Base-by-base conservation (phyloP, 1,140 invertebrate genomes). In the Pseudomyrmex concolor region DNA sequence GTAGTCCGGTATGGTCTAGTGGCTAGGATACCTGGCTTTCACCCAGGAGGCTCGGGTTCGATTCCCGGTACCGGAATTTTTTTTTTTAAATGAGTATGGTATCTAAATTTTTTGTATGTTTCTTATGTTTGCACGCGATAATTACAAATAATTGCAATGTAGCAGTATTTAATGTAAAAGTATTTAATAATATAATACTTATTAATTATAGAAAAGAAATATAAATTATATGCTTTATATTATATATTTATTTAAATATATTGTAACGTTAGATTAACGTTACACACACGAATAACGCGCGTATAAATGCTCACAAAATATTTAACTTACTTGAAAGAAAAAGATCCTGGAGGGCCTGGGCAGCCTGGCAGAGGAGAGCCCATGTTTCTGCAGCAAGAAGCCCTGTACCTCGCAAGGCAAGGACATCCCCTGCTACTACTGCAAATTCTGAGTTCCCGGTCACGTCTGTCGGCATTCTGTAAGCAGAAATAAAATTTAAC, bases 291-390 rank as follows among this genome's bases (percentile, higher is more conserved):
- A 2, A 59, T 10, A 48, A 15, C 15, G 19, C 13, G 7, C 19
- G 5, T 2, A 10, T 51, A 15, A 2, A 77, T 54, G 45, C 10
- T 55, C 13, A 55, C 10, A 2, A 48, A 59, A 70, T 15, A 48
- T 63, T 43, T 9, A 74, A 94, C 95, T 95, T 92, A 96, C 95
- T 95, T 85, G 95, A 95, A 63, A 96, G 94, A 88, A 96, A 96
- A 63, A 96, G 93, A 89, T 96, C 95, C 83, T 96, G 95, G 87
- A 96, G 94, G 87, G 95, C 95, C 92, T 96, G 95, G 89, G 95
- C 94, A 86, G 95, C 94, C 90, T 96, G 95, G 91, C 95, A 96
- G 10, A 96, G 92, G 59, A 96, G 93, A 68, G 95, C 95, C 95
- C 95, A 96, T 67, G 94, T 94, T 93, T 96, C 95, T 67, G 93